Conservation (phyloP, 2,113 vertebrate species). For the Aspiorhynchus laticeps region DNA sequence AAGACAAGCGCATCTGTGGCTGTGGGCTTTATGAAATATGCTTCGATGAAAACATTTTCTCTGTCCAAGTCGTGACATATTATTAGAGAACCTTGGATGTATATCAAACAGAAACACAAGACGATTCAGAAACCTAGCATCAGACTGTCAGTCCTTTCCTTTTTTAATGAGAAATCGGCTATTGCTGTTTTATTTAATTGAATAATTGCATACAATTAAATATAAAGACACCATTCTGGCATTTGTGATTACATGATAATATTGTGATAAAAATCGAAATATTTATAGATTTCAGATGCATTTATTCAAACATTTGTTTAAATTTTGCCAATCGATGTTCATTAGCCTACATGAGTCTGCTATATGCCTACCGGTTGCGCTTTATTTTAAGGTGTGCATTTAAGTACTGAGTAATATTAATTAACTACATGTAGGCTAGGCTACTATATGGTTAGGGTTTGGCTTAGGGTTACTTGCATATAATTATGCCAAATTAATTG, state of each 20-base stretch:
- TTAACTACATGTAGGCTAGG: too few relatives aligned
- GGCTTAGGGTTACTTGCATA: too few relatives aligned
- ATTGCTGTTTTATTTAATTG: not conserved
- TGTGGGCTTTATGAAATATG: constrained; percentile 50
- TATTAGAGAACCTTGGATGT: not conserved
- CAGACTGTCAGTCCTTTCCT: not conserved
- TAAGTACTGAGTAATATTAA: too few relatives aligned
- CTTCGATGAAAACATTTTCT: not conserved
- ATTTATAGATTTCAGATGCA: not conserved
- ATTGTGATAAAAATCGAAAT: not conserved
- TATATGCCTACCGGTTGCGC: not conserved
- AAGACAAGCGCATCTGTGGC: constrained; percentile 63
- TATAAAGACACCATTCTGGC: not conserved
- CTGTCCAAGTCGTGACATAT: not conserved
- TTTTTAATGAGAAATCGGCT: not conserved
- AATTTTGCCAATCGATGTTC: not conserved
- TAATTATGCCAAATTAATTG: too few relatives aligned
- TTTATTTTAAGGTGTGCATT: too few relatives aligned
- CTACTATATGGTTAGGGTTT: too few relatives aligned
- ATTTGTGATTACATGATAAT: not conserved
- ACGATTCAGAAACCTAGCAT: not conserved
- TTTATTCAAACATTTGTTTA: not conserved
- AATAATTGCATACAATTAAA: not conserved
- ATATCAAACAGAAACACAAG: not conserved
- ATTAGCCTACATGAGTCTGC: not conserved